Percentiles rank a stretch among this genome's conserved stretches.
Conservation (phyloP, 1,140 invertebrate species). For the Meloidogyne hapla region DNA sequence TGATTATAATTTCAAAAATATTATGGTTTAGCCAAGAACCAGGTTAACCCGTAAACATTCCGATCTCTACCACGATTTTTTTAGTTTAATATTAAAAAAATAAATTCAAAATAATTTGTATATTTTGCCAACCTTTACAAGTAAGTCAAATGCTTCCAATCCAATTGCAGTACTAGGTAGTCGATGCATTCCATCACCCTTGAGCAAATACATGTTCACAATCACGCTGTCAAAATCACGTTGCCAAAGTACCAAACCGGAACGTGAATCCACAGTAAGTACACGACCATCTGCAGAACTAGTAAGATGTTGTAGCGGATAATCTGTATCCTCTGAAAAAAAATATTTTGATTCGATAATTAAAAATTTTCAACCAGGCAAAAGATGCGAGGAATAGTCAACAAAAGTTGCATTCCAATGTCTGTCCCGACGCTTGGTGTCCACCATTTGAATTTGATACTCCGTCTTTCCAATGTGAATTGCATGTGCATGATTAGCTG, state of each 20-base stretch:
- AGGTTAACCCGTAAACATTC: too few relatives aligned
- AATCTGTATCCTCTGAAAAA: slow-evolving; percentile 46
- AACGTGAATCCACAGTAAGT: slow-evolving; percentile 68
- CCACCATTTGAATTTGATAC: slow-evolving; percentile 90
- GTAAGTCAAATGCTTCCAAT: slow-evolving; percentile 48
- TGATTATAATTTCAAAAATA: too few relatives aligned
- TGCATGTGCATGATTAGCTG: slow-evolving; percentile 65
- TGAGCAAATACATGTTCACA: slow-evolving; percentile 81
- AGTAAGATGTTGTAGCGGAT: slow-evolving; percentile 49
- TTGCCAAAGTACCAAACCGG: slow-evolving; percentile 80
- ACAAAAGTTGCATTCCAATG: slow-evolving; percentile 91
- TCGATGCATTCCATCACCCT: slow-evolving; percentile 75
- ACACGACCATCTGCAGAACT: slow-evolving; percentile 44
- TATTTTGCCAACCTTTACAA: slow-evolving; percentile 42
- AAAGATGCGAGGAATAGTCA: slow-evolving; percentile 68
- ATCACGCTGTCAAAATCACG: slow-evolving; percentile 80
- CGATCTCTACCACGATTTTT: too few relatives aligned
- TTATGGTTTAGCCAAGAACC: too few relatives aligned
- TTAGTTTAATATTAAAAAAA: neutral
- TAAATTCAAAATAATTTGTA: neutral
- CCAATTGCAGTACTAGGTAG: slow-evolving; percentile 85
- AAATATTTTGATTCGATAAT: neutral
- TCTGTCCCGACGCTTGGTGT: slow-evolving; percentile 76
- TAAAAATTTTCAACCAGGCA: slow-evolving; percentile 57
- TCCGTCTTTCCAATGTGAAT: slow-evolving; percentile 83